Evolutionary conservation across 2,888 invertebrate genomes (phyloP), one percentile per base, ranked within the genome.

Genomic region (Tenthredo notha): DNA sequence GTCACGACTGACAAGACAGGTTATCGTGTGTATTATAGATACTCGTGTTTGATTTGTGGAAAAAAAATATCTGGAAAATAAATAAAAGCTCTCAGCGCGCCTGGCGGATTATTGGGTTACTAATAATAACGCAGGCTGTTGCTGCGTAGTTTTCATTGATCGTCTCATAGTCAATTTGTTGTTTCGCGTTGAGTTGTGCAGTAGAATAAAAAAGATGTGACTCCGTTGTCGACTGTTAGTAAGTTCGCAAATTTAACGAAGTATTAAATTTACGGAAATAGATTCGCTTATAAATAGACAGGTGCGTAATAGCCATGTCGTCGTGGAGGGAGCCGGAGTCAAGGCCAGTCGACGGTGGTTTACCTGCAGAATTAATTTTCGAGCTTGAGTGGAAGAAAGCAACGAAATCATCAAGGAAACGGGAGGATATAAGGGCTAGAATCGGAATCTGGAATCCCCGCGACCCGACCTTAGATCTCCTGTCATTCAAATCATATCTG

Each of bases 71-170:
- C 10, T 43, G 40, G 15, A 58, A 61, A 80, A 80, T 80, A 80
- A 80, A 80, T 61, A 80, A 80, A 61, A 0, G 43, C 33, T 12
- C 29, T 5, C 0, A 40, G 80, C 80, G 80, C 80, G 18, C 67
- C 67, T 50, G 40, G 80, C 61, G 80, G 80, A 15, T 21, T 21
- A 80, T 37, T 21, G 37, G 25, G 21, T 37, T 15, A 80, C 80
- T 40, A 61, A 40, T 25, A 80, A 80, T 37, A 50, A 50, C 54
- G 33, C 50, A 50, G 77, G 43, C 74, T 74, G 74, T 40, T 83
- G 83, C 83, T 83, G 83, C 83, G 83, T 83, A 83, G 83, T 47
- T 83, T 83, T 83, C 83, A 83, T 83, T 50, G 83, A 83, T 83
- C 83, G 67, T 47, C 58, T 40, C 37, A 37, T 61, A 21, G 80